Conservation (phyloP, 2,888 invertebrate species). For the Hetaerina titia region DNA sequence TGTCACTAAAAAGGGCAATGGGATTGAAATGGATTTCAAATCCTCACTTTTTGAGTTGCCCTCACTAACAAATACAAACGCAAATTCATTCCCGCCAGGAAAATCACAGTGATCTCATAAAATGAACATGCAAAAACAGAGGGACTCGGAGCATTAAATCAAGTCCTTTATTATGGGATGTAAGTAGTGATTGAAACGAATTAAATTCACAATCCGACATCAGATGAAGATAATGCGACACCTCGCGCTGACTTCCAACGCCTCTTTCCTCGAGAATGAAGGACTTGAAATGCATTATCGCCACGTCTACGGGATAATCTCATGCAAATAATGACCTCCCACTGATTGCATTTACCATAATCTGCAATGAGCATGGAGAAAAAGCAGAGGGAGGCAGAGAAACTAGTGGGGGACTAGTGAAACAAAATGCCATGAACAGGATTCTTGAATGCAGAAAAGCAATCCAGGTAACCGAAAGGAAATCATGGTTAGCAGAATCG, state of each 20-base stretch:
- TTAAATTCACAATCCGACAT: neutral
- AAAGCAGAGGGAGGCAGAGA: neutral
- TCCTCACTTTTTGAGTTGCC: too few species aligned
- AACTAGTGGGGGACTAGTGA: neutral
- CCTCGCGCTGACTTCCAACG: neutral
- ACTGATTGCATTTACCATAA: neutral
- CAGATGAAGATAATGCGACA: neutral
- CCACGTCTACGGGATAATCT: neutral
- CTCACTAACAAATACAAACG: too few species aligned
- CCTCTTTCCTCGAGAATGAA: neutral
- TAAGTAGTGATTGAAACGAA: neutral
- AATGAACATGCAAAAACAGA: neutral
- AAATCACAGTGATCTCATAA: neutral
- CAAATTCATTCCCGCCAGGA: neutral
- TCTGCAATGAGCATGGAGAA: neutral
- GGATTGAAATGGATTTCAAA: too few species aligned
- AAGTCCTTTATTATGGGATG: neutral
- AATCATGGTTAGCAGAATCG: neutral
- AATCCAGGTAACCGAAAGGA: too few species aligned
- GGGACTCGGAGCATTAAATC: neutral
- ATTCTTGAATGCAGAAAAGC: neutral
- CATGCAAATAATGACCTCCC: conserved; percentile 20
- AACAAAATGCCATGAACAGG: neutral
- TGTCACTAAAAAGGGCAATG: too few species aligned
- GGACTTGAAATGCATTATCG: neutral